Evolutionary conservation across 2,113 vertebrate genomes (phyloP).

Genomic region (Mormyrus lacerda): DNA sequence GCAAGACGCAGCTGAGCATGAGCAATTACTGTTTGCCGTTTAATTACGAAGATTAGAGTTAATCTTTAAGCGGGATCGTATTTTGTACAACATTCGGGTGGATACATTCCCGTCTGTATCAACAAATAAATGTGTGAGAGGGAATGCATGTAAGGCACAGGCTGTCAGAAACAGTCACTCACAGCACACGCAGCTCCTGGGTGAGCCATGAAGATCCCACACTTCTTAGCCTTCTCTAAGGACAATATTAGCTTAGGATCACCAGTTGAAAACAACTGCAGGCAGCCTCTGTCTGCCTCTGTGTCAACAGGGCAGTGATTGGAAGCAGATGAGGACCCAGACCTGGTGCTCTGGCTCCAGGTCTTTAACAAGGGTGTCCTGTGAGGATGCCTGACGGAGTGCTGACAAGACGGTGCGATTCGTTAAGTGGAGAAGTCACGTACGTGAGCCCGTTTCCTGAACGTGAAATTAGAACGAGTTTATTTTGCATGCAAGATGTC

Average conservation of each 20-base stretch:
- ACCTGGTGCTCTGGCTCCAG: not conserved
- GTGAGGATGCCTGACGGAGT: not conserved
- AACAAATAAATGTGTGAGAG: not conserved
- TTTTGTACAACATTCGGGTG: not conserved
- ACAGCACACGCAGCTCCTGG: not conserved
- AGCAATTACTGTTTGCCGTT: not conserved
- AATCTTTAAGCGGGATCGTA: not conserved
- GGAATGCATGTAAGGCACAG: not conserved
- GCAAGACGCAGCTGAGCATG: slow-evolving; percentile 17
- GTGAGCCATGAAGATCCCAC: slow-evolving; percentile 9
- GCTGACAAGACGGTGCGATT: slow-evolving; percentile 21
- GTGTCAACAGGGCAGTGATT: slow-evolving; percentile 19
- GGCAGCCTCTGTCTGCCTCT: slow-evolving; percentile 5
- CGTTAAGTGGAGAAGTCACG: slow-evolving; percentile 1
- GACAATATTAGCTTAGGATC: slow-evolving; percentile 30
- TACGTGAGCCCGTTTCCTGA: slow-evolving; percentile 4
- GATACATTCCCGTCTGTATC: not conserved
- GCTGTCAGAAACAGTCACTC: not conserved
- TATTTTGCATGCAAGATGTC: not conserved
- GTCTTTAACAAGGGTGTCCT: slow-evolving; percentile 11
- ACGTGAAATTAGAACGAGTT: not conserved
- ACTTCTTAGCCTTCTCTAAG: slow-evolving; percentile 23
- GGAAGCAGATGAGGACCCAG: slow-evolving; percentile 20
- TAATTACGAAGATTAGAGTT: slow-evolving; percentile 10
- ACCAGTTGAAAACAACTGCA: slow-evolving; percentile 31